These are phyloP conservation scores for Prunella himalayana DNA, from an alignment of 2,113 vertebrate species.

Conservation along the genomic window DNA sequence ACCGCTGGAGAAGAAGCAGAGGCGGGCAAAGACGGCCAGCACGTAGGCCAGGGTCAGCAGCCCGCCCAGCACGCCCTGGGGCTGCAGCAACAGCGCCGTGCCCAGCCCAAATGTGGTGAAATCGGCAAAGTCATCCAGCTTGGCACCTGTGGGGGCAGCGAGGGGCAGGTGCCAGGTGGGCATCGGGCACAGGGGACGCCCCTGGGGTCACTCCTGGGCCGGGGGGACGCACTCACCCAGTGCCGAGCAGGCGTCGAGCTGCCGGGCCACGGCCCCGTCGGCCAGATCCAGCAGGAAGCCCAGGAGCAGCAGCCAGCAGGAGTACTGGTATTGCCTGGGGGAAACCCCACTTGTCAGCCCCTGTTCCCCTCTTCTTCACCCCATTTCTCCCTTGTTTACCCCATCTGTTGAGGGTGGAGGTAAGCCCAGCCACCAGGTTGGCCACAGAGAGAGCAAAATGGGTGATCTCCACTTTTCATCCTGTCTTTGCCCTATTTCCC, in stretches of 20 bases:
- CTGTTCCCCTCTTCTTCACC: background rate
- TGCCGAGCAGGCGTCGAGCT: constrained; percentile 81
- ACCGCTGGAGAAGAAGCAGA: constrained; percentile 89
- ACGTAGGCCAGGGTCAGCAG: constrained; percentile 82
- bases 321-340: constrained; percentile 79
- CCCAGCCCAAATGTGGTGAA: constrained; percentile 92
- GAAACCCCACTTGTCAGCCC: too few relatives aligned
- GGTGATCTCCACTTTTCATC: background rate
- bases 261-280: constrained; percentile 84
- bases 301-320: constrained; percentile 89
- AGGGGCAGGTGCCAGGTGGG: background rate
- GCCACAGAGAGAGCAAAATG: background rate
- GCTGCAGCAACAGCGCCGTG: constrained; percentile 81
- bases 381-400: background rate
- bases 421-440: constrained; percentile 82
- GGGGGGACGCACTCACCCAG: constrained; percentile 75
- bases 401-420: constrained; percentile 81
- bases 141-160: constrained; percentile 74
- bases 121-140: constrained; percentile 89
- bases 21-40: constrained; percentile 80
- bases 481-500: background rate
- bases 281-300: constrained; percentile 89
- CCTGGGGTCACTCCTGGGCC: accelerated
- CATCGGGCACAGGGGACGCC: background rate
- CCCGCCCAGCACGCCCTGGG: constrained; percentile 74